phyloP scores from a whole-genome alignment of 2,888 invertebrate species.

The Drosophila kokeensis region DNA sequence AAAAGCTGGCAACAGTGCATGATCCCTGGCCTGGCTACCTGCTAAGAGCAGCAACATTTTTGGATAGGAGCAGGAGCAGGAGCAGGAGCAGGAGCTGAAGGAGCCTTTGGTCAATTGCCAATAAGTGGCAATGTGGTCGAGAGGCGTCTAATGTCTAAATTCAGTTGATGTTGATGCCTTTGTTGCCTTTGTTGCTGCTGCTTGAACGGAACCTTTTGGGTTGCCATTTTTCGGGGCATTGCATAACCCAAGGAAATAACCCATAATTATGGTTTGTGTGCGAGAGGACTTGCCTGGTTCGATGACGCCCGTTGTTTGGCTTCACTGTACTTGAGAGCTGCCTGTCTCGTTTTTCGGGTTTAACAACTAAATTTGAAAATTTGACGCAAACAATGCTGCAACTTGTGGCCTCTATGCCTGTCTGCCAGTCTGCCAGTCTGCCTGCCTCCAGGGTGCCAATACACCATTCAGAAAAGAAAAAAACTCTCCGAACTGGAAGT shows the following conservation, averaged over 20 bases:
- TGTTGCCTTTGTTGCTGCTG: slow-evolving; percentile 27
- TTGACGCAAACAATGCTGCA: slow-evolving; percentile 76
- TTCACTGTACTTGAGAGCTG: slow-evolving; percentile 29
- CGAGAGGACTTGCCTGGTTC: slow-evolving; percentile 37
- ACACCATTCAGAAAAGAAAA: neutral
- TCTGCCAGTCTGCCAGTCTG: slow-evolving; percentile 23
- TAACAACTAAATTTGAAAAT: slow-evolving; percentile 81
- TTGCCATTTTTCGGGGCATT: slow-evolving; percentile 60
- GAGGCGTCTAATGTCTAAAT: slow-evolving; percentile 79
- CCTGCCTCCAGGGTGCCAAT: slow-evolving; percentile 58
- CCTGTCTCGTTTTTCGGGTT: slow-evolving; percentile 78
- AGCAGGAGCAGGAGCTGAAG: slow-evolving; percentile 28
- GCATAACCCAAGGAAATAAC: slow-evolving; percentile 60
- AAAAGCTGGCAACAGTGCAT: slow-evolving; percentile 69
- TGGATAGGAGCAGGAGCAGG: slow-evolving; percentile 7
- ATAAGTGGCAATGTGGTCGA: slow-evolving; percentile 71
- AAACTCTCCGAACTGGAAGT: slow-evolving; percentile 4
- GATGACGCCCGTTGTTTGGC: slow-evolving; percentile 72
- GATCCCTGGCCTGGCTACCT: slow-evolving; percentile 71
- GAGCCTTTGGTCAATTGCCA: slow-evolving; percentile 63
- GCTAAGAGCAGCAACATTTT: slow-evolving; percentile 61
- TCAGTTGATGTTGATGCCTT: slow-evolving; percentile 33
- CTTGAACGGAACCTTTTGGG: slow-evolving; percentile 51
- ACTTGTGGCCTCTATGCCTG: slow-evolving; percentile 32
- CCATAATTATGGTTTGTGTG: slow-evolving; percentile 62